phyloP scores from a whole-genome alignment of 2,888 invertebrate species.

The Dicycla oo region DNA sequence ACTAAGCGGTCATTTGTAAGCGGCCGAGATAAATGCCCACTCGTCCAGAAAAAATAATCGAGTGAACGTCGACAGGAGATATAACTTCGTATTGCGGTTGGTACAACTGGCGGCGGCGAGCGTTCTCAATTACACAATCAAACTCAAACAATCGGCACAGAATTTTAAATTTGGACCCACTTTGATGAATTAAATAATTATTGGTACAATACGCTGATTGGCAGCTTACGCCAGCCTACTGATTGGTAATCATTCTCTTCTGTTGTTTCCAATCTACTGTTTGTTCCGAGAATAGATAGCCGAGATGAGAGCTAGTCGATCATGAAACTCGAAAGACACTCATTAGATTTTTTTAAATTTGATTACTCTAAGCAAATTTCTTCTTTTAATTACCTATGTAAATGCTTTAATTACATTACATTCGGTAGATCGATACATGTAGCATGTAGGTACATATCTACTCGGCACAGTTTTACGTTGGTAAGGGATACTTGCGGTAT shows the following conservation, averaged over 20 bases:
- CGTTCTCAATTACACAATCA: slow-evolving; percentile 50
- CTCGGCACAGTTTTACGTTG: background rate
- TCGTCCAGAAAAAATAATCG: slow-evolving; percentile 87
- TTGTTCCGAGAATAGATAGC: slow-evolving; percentile 48
- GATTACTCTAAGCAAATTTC: background rate
- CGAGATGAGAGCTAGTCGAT: slow-evolving; percentile 31
- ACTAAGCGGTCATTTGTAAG: slow-evolving; percentile 88
- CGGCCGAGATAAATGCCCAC: slow-evolving; percentile 86
- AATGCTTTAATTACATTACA: slow-evolving; percentile 13
- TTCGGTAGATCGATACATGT: slow-evolving; percentile 2
- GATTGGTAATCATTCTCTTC: slow-evolving; percentile 56
- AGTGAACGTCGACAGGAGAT: slow-evolving; percentile 66
- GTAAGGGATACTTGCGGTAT: slow-evolving; percentile 27
- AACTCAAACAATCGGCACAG: slow-evolving; percentile 35
- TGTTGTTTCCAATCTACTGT: slow-evolving; percentile 49
- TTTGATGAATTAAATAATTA: slow-evolving; percentile 63
- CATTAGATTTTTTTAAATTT: slow-evolving; percentile 11
- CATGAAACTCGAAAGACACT: slow-evolving; percentile 21
- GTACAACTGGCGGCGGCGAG: slow-evolving; percentile 22
- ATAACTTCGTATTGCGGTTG: slow-evolving; percentile 58
- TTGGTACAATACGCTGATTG: slow-evolving; percentile 55
- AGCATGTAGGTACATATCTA: background rate
- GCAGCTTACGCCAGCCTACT: slow-evolving; percentile 41
- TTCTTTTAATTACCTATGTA: slow-evolving; percentile 2
- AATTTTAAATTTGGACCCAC: slow-evolving; percentile 50